Base-by-base conservation (phyloP, 1,140 invertebrate genomes). In the Drosophila nigromelanica region DNA sequence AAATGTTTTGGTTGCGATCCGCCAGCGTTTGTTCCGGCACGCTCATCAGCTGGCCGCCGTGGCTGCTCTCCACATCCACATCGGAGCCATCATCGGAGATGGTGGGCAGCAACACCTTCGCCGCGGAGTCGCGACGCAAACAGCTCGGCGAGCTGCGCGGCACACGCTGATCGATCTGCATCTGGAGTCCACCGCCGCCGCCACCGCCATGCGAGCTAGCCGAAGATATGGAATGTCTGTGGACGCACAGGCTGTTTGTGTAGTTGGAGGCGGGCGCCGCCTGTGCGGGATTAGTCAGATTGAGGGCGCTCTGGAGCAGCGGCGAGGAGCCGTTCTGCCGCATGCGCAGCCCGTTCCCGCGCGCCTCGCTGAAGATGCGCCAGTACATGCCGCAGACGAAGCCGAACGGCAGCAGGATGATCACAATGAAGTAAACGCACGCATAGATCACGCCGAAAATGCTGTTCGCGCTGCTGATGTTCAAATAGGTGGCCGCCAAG, bases 311-410 rank as follows among this genome's bases (percentile, higher is more conserved):
- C 63, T 93, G 92, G 1, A 94, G 74, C 10, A 94, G 86, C 27
- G 93, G 93, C 15, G 93, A 92, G 0, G 93, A 93, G 18, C 95
- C 95, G 58, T 94, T 95, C 55, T 95, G 93, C 21, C 95, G 92
- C 61, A 96, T 95, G 27, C 95, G 92, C 76, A 95, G 93, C 27
- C 94, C 95, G 73, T 95, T 96, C 52, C 93, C 93, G 39, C 94
- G 93, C 0, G 96, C 96, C 11, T 95, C 95, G 12, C 93, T 93
- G 78, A 96, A 96, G 61, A 96, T 96, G 40, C 94, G 94, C 47
- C 94, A 92, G 82, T 96, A 96, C 63, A 96, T 95, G 92, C 95
- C 95, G 42, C 94, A 94, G 4, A 96, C 94, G 1, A 94, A 94
- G 10, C 94, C 77, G 55, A 96, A 94, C 0, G 96, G 96, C 45